Conservation (phyloP, 2,888 invertebrate species). For the Odontothrips loti region DNA sequence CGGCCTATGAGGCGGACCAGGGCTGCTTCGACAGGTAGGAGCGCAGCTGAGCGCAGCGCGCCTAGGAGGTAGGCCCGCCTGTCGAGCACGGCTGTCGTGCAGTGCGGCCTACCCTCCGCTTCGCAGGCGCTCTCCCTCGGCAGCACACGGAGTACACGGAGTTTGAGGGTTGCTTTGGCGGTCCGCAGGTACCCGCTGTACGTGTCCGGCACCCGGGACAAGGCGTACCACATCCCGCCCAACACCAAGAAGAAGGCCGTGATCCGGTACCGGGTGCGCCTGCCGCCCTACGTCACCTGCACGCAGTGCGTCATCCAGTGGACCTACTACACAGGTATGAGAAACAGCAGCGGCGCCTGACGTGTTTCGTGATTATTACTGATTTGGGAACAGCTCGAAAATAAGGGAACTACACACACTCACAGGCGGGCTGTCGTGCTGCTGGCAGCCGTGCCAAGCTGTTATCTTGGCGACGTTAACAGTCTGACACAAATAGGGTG, state of each 20-base stretch:
- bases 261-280: slow-evolving; percentile 66
- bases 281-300: slow-evolving; percentile 80
- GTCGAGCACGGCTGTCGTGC: too few species aligned
- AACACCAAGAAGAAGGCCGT: slow-evolving; percentile 61
- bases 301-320: slow-evolving; percentile 89
- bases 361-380: too few species aligned
- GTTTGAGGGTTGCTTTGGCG: not conserved
- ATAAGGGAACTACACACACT: not conserved
- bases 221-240: slow-evolving; percentile 65
- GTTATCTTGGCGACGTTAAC: too few species aligned
- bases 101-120: not conserved
- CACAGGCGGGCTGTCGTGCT: not conserved
- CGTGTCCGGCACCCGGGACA: slow-evolving; percentile 66
- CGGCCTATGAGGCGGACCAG: slow-evolving; percentile 69
- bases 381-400: not conserved
- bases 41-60: too few species aligned
- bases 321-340: slow-evolving; percentile 78
- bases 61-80: not conserved
- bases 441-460: too few species aligned
- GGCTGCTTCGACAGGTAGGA: slow-evolving; percentile 72
- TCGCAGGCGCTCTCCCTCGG: not conserved
- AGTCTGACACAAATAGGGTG: too few species aligned
- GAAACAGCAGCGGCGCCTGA: too few species aligned
- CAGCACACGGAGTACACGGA: not conserved
- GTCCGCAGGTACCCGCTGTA: slow-evolving; percentile 62